Conservation (phyloP, 1,140 invertebrate species). For the Pogonomyrmex barbatus region DNA sequence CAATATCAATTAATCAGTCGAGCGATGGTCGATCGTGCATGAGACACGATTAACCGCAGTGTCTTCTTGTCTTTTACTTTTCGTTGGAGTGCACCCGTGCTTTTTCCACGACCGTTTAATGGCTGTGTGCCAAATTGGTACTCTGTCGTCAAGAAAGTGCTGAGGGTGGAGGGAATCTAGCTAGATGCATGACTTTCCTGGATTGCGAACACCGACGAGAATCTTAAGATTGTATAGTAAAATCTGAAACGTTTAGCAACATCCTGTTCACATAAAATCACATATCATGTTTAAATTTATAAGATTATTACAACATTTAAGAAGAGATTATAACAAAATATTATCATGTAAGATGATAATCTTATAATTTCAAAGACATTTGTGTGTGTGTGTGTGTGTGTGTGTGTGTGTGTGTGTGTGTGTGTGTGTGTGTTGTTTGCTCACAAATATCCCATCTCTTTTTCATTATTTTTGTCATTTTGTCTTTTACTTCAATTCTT, state of each 20-base stretch:
- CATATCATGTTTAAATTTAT: no score
- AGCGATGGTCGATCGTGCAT: slow-evolving; percentile 24
- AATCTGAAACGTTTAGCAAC: not conserved
- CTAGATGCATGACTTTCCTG: not conserved
- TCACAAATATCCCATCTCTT: not conserved
- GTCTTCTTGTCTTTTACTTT: slow-evolving; percentile 42
- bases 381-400: not conserved
- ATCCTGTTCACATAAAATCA: not conserved
- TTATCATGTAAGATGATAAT: not conserved
- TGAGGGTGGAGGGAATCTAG: not conserved
- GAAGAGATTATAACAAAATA: not conserved
- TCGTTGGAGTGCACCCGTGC: not conserved
- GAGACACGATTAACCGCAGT: slow-evolving; percentile 37
- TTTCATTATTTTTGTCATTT: not conserved
- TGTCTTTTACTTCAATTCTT: slow-evolving; percentile 4
- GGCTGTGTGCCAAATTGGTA: slow-evolving; percentile 56
- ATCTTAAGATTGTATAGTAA: slow-evolving; percentile 6
- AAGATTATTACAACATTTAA: not conserved
- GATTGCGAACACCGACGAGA: not conserved
- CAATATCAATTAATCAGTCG: slow-evolving; percentile 56
- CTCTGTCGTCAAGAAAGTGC: slow-evolving; percentile 12
- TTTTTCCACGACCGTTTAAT: slow-evolving; percentile 27
- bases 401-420: not conserved
- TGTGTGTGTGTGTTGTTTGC: not conserved
- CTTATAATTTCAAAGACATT: not conserved